Percentiles rank a stretch among this genome's conserved stretches.
These are phyloP conservation scores for Neodiprion lecontei DNA, from an alignment of 1,140 invertebrate genomes.

Conservation along the genomic window DNA sequence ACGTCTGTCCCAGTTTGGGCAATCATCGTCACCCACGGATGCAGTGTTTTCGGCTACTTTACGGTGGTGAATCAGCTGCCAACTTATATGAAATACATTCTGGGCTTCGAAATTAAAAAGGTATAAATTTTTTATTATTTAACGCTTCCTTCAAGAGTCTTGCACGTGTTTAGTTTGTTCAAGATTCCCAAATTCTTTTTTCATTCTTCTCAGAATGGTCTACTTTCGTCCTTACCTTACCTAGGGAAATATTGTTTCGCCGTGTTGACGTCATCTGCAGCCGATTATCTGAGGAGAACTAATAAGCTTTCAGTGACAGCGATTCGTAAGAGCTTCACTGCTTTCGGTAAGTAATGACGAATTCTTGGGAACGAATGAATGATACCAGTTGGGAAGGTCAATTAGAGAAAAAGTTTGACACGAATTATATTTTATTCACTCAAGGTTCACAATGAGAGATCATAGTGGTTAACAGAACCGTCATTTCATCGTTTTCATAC, in stretches of 20 bases:
- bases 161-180: conserved; percentile 1
- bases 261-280: conserved; percentile 70
- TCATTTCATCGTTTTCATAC: too few relatives aligned
- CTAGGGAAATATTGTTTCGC: conserved; percentile 84
- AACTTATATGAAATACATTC: conserved; percentile 90
- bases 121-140: conserved; percentile 61
- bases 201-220: conserved; percentile 74
- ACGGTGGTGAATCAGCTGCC: conserved; percentile 93
- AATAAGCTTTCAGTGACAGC: conserved; percentile 73
- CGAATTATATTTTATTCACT: too few relatives aligned
- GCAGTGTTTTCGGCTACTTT: conserved; percentile 95
- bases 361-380: too few relatives aligned
- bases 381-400: too few relatives aligned
- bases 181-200: conserved; percentile 18
- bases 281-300: conserved; percentile 70
- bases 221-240: conserved; percentile 88
- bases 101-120: conserved; percentile 86
- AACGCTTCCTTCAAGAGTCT: conserved; percentile 5
- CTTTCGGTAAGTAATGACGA: conserved; percentile 62
- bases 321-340: conserved; percentile 73
- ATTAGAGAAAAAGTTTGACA: too few relatives aligned
- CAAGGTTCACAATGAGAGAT: too few relatives aligned
- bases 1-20: conserved; percentile 89
- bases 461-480: too few relatives aligned
- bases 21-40: conserved; percentile 87